Evolutionary conservation across 2,888 invertebrate genomes (phyloP).

Genomic region (Clusia tigrina): DNA sequence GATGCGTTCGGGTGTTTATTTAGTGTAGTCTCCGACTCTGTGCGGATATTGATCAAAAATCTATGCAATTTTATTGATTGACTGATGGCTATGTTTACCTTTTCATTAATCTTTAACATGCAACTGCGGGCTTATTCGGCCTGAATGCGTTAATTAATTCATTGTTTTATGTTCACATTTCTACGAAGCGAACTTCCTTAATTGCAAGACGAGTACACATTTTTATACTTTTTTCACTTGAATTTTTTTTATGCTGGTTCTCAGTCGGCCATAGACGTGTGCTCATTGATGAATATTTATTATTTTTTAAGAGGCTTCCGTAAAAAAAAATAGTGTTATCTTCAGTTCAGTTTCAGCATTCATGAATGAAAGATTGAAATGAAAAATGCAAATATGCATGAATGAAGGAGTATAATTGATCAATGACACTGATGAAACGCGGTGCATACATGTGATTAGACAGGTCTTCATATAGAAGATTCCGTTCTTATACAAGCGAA

Average conservation of each 20-base stretch:
- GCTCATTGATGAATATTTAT: conserved; percentile 22
- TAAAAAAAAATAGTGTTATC: background rate
- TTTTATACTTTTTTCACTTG: background rate
- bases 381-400: background rate
- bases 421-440: background rate
- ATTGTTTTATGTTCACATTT: conserved; percentile 5
- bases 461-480: no score
- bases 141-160: conserved; percentile 9
- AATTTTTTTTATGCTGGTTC: background rate
- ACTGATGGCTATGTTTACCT: conserved; percentile 41
- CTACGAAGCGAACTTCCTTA: conserved; percentile 21
- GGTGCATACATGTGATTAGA: no score
- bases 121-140: background rate
- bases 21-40: background rate
- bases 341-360: background rate
- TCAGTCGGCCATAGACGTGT: background rate
- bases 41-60: conserved; percentile 58
- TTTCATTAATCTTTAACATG: conserved; percentile 1
- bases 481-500: no score
- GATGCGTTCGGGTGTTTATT: background rate
- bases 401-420: no score
- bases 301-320: conserved; percentile 18
- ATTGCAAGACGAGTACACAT: background rate
- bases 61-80: conserved; percentile 53
- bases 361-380: conserved; percentile 21